phyloP scores from a whole-genome alignment of 2,888 invertebrate species.

The Acholoe squamosa region DNA sequence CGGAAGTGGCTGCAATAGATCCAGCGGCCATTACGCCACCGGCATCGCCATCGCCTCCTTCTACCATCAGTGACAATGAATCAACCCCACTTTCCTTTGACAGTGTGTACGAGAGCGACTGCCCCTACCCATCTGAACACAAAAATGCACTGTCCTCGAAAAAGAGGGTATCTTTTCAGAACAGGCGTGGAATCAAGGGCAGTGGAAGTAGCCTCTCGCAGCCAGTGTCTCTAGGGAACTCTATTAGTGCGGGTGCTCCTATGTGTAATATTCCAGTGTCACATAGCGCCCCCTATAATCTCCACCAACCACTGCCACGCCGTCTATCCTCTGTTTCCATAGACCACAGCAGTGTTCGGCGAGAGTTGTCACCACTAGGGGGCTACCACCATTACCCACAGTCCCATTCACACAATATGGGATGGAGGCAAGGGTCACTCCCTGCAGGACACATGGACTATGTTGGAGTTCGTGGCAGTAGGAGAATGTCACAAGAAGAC shows the following conservation, averaged over 20 bases:
- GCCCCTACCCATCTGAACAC: neutral
- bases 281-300: constrained; percentile 1
- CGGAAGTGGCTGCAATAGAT: neutral
- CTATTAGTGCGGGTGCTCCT: neutral
- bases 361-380: constrained; percentile 24
- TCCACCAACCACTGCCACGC: constrained; percentile 6
- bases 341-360: neutral
- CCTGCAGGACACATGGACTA: neutral
- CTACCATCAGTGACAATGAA: constrained; percentile 53
- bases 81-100: constrained; percentile 49
- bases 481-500: neutral
- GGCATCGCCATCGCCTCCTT: constrained; percentile 31
- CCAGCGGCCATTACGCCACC: neutral
- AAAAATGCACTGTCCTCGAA: neutral
- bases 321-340: neutral
- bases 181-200: neutral
- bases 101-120: constrained; percentile 56
- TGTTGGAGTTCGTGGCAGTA: neutral
- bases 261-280: constrained; percentile 38
- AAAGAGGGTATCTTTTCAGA: constrained; percentile 43
- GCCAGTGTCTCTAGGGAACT: neutral
- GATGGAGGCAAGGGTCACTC: neutral
- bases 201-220: neutral
- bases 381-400: neutral
- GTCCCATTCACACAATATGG: neutral